Conservation (phyloP, 1,140 invertebrate species). For the Diprion similis region DNA sequence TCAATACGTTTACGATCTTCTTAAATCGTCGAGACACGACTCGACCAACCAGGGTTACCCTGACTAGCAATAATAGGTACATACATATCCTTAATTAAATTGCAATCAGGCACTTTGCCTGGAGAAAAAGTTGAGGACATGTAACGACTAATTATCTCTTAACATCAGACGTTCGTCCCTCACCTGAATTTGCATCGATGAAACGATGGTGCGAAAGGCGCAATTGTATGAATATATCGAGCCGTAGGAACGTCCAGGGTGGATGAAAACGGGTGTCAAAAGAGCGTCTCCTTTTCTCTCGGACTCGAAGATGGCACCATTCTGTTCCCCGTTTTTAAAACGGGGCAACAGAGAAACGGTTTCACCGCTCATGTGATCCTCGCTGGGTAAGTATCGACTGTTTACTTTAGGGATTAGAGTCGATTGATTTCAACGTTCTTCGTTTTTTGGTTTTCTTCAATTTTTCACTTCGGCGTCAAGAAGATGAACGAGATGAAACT, state of each 20-base stretch:
- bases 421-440: too few species aligned
- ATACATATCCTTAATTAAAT: not conserved
- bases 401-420: not conserved
- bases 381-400: not conserved
- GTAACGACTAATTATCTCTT: not conserved
- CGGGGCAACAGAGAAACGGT: not conserved
- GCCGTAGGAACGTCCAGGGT: not conserved
- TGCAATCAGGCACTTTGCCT: not conserved
- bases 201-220: not conserved
- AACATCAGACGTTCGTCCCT: not conserved
- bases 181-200: not conserved
- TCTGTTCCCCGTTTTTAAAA: not conserved
- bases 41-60: too few species aligned
- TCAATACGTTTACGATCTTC: too few species aligned
- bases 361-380: not conserved
- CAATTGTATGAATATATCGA: not conserved
- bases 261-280: not conserved
- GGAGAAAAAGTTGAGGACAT: not conserved
- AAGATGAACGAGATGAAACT: too few species aligned
- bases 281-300: not conserved
- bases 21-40: too few species aligned
- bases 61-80: too few species aligned
- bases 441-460: too few species aligned
- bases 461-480: too few species aligned
- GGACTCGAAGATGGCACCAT: not conserved